A percentile compares a stretch with the other conserved stretches of the same genome.
phyloP scores from a whole-genome alignment of 2,113 vertebrate genomes.

The Rallus limicola region DNA sequence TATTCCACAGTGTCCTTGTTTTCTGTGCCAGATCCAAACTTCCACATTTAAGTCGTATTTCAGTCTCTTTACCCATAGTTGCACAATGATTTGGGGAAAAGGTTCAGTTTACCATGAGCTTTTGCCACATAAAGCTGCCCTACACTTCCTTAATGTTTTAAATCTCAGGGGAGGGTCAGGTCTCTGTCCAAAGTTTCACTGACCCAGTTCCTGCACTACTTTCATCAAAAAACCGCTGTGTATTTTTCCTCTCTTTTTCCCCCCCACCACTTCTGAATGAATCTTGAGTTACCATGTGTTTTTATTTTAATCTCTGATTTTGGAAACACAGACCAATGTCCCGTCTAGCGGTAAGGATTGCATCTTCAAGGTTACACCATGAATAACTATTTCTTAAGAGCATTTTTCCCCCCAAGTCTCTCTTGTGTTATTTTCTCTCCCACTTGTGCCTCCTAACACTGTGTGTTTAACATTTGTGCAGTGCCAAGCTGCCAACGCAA shows the following conservation, averaged over 20 bases:
- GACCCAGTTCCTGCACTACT: neutral
- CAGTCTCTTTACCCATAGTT: neutral
- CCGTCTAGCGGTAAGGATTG: neutral
- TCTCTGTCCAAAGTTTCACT: neutral
- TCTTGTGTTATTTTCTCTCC: neutral
- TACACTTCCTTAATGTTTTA: neutral
- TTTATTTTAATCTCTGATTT: neutral
- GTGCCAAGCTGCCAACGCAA: neutral
- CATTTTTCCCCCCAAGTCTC: neutral
- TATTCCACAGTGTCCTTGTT: rapidly evolving
- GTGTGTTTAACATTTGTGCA: neutral
- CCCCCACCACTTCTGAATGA: neutral
- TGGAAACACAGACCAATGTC: neutral
- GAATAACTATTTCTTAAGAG: conserved; percentile 4
- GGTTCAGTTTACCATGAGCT: neutral
- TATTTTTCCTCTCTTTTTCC: neutral
- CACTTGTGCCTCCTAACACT: neutral
- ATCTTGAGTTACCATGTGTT: neutral
- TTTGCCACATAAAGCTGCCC: neutral
- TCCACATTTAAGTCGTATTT: neutral
- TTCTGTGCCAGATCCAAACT: neutral
- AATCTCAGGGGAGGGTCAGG: neutral
- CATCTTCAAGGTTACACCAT: neutral
- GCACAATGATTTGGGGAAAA: neutral
- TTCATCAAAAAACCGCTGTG: neutral